Percentiles rank a stretch among this genome's conserved stretches.
Evolutionary conservation across 1,140 invertebrate genomes (phyloP).

Genomic region (Drosophila sproati): DNA sequence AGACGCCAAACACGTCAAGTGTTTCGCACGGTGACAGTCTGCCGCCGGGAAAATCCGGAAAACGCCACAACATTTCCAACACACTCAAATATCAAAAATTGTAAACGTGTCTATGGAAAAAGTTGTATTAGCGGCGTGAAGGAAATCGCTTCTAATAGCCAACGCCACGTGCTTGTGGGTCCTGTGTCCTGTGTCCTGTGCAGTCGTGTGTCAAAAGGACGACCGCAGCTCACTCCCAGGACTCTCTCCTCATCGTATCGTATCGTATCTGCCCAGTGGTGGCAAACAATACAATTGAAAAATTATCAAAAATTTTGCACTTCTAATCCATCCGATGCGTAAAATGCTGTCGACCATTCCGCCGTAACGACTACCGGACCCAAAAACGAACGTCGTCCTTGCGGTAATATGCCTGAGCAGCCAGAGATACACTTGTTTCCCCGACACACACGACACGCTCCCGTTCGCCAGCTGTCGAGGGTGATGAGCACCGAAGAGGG

Average conservation of each 20-base stretch:
- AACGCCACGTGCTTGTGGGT: slow-evolving; percentile 58
- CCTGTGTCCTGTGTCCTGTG: slow-evolving; percentile 37
- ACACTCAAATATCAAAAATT: slow-evolving; percentile 7
- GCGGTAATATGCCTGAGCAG: slow-evolving; percentile 32
- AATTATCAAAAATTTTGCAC: slow-evolving; percentile 82
- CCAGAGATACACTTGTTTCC: slow-evolving; percentile 74
- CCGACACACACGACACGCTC: slow-evolving; percentile 50
- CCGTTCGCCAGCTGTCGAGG: slow-evolving; percentile 1
- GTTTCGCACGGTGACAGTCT: slow-evolving; percentile 54
- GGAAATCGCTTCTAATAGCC: slow-evolving; percentile 76
- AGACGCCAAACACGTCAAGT: slow-evolving; percentile 41
- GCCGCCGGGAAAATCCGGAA: slow-evolving; percentile 30
- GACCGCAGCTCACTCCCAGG: slow-evolving; percentile 62
- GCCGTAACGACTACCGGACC: slow-evolving; percentile 58
- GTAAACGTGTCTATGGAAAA: slow-evolving; percentile 25
- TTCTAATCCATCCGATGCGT: slow-evolving; percentile 52
- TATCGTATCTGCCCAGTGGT: slow-evolving; percentile 23
- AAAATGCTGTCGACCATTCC: slow-evolving; percentile 36
- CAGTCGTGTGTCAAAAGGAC: slow-evolving; percentile 75
- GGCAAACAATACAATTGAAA: slow-evolving; percentile 79
- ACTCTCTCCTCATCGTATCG: not conserved
- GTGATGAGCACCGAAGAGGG: slow-evolving; percentile 7
- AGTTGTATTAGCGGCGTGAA: slow-evolving; percentile 76
- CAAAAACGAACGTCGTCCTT: slow-evolving; percentile 52
- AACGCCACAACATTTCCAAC: slow-evolving; percentile 57